Percentiles rank a stretch among this genome's conserved stretches.
phyloP scores from a whole-genome alignment of 2,797 vertebrate species.

The Falco naumanni region DNA sequence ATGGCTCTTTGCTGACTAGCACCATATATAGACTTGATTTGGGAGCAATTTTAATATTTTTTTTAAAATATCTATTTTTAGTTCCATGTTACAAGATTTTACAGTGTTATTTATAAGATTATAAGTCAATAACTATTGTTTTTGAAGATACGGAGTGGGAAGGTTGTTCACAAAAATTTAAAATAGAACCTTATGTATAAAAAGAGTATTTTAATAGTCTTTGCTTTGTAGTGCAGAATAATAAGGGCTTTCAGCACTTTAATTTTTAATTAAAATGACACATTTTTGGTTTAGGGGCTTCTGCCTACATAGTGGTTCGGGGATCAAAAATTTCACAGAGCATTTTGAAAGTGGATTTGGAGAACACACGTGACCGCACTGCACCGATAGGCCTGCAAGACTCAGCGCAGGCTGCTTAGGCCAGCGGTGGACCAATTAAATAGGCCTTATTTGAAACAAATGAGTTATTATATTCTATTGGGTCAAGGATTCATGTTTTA shows the following conservation, averaged over 20 bases:
- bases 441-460: constrained; percentile 49
- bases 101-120: neutral
- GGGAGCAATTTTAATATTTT: constrained; percentile 15
- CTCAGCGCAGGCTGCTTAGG: neutral
- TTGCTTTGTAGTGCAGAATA: neutral
- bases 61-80: constrained; percentile 37
- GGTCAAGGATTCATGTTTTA: constrained; percentile 57
- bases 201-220: neutral
- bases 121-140: constrained; percentile 39
- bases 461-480: constrained; percentile 30
- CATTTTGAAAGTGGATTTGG: constrained; percentile 19
- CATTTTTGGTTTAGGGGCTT: neutral
- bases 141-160: neutral
- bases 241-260: neutral
- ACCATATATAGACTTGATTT: constrained; percentile 46
- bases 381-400: neutral
- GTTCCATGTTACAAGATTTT: neutral
- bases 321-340: constrained; percentile 17
- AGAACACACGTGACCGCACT: neutral
- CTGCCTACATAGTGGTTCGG: neutral
- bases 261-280: constrained; percentile 38
- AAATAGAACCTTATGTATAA: neutral
- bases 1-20: neutral
- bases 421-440: constrained; percentile 26
- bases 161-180: neutral